Base-by-base conservation (phyloP, 2,113 vertebrate species). In the Colaptes auratus region DNA sequence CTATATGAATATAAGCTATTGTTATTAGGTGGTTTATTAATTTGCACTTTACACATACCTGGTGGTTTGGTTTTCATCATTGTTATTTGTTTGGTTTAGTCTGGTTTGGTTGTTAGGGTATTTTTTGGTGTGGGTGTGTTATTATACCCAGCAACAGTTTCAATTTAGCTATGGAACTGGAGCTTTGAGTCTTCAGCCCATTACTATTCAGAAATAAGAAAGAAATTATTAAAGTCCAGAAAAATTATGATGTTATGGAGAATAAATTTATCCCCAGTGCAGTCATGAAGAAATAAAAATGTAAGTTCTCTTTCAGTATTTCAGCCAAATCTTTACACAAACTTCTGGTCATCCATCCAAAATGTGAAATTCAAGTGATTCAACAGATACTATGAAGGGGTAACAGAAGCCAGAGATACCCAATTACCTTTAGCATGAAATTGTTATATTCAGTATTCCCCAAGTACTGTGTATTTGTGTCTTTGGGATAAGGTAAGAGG, bases 261-360 rank as follows among this genome's bases (percentile, higher is more conserved):
- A 95, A 78, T 23, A 17, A n/a, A 44, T 50, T 60, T 56, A 46
- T 96, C 73, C 46, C 89, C 59, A 94, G 10, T 25, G 84, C 17
- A 77, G 52, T 16, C 46, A 88, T 65, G 36, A 94, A 31, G 64
- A 96, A 94, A 77, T 92, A 89, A 95, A 97, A 91, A 56, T 82
- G 10, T 82, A 84, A 67, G 46, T 82, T 96, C 31, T 74, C 69
- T 94, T 96, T 87, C 86, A 91, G 42, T 92, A 86, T 96, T 95
- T 88, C 69, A 95, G 44, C 61, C 42, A 83, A 94, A 84, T 27
- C 21, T 96, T 96, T 88, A 70, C 53, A 80, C 91, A 94, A 50
- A 77, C 13, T 92, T 95, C 77, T 90, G 74, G 76, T 70, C 95
- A 86, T n/a, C 10, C 20, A 85, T 93, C 74, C 90, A 96, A 92